A percentile compares a stretch with the other conserved stretches of the same genome.
Conservation (phyloP, 2,888 invertebrate genomes). For the Chrysolina haemoptera region DNA sequence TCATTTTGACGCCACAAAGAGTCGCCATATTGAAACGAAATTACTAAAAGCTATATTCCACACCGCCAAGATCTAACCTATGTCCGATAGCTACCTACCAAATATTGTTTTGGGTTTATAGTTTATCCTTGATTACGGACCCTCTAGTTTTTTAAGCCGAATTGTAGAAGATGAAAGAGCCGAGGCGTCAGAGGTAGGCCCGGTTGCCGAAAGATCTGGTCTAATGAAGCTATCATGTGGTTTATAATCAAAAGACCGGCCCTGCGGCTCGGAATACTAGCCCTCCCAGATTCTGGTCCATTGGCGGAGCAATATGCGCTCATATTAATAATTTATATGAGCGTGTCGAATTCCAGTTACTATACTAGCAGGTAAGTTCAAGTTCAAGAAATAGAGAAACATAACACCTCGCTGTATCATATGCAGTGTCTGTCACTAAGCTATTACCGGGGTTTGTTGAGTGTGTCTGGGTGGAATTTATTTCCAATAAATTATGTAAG, state of each 20-base stretch:
- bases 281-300: constrained; percentile 47
- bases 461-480: too few relatives aligned
- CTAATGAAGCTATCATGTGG: constrained; percentile 66
- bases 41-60: background rate
- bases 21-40: too few relatives aligned
- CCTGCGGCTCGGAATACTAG: constrained; percentile 53
- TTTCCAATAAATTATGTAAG: too few relatives aligned
- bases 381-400: background rate
- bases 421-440: background rate
- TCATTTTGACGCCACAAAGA: too few relatives aligned
- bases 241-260: constrained; percentile 65
- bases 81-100: background rate
- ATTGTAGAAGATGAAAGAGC: constrained; percentile 44
- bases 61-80: background rate
- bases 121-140: constrained; percentile 16
- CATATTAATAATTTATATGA: background rate
- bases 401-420: background rate
- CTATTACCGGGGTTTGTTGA: too few relatives aligned
- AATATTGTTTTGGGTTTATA: constrained; percentile 17
- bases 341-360: background rate
- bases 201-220: constrained; percentile 46
- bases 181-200: constrained; percentile 48
- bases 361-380: background rate
- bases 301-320: constrained; percentile 5
- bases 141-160: constrained; percentile 27